phyloP scores from a whole-genome alignment of 2,888 invertebrate species.

The Podabrus alpinus region DNA sequence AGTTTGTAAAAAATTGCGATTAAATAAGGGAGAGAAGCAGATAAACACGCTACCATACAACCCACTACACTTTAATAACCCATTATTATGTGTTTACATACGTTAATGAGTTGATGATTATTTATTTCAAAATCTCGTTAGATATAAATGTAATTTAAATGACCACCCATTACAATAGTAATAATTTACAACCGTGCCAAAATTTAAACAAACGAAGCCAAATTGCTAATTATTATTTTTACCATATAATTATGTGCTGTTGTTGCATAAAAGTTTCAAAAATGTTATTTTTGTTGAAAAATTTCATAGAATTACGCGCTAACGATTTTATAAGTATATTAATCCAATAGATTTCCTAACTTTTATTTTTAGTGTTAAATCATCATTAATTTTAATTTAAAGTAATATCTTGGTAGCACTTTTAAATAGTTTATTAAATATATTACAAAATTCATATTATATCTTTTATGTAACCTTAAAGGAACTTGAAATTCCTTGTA shows the following conservation, averaged over 20 bases:
- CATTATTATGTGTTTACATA: constrained; percentile 29
- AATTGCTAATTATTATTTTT: neutral
- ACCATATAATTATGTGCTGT: neutral
- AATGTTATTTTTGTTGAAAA: neutral
- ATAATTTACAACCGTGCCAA: neutral
- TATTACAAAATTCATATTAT: neutral
- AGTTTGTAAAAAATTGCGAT: neutral
- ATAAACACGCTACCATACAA: constrained; percentile 26
- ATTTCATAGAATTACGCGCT: neutral
- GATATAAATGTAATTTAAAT: constrained; percentile 15
- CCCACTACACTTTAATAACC: constrained; percentile 22
- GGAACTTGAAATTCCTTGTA: constrained; percentile 27
- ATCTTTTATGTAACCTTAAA: constrained; percentile 11
- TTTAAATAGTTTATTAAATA: constrained; percentile 1
- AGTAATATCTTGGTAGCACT: neutral
- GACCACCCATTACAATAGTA: neutral
- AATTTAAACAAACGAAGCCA: neutral
- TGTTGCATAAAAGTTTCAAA: neutral
- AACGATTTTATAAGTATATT: neutral
- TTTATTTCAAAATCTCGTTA: constrained; percentile 27
- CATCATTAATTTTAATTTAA: neutral
- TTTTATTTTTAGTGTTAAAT: neutral
- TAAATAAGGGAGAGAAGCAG: constrained; percentile 9
- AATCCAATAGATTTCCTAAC: neutral
- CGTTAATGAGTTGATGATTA: constrained; percentile 22